phyloP scores from a whole-genome alignment of 2,797 vertebrate species.

The Coranthus polyacanthus region DNA sequence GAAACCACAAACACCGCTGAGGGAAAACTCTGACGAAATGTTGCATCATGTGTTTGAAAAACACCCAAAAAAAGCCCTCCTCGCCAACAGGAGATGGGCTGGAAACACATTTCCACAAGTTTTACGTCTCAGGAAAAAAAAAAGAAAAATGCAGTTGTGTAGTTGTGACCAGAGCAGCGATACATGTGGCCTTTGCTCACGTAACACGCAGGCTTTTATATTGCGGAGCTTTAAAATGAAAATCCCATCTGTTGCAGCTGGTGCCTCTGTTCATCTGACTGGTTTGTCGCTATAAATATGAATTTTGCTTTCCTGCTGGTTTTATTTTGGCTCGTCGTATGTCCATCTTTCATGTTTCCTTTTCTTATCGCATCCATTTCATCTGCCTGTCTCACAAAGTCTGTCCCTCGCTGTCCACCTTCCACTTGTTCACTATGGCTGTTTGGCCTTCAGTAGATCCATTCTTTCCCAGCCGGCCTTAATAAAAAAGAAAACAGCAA shows the following conservation, averaged over 20 bases:
- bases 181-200: slow-evolving; percentile 13
- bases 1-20: slow-evolving; percentile 14
- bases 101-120: slow-evolving; percentile 29
- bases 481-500: slow-evolving; percentile 24
- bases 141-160: slow-evolving; percentile 28
- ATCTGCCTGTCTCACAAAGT: neutral
- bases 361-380: slow-evolving; percentile 1
- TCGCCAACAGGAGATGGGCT: neutral
- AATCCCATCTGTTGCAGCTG: slow-evolving; percentile 24
- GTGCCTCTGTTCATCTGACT: slow-evolving; percentile 14
- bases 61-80: neutral
- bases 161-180: slow-evolving; percentile 15
- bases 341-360: neutral
- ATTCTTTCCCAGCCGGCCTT: slow-evolving; percentile 32
- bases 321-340: slow-evolving; percentile 16
- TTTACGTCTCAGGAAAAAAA: slow-evolving; percentile 26
- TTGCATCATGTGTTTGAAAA: slow-evolving; percentile 56
- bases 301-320: slow-evolving; percentile 6
- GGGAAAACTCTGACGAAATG: slow-evolving; percentile 59
- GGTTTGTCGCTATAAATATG: slow-evolving; percentile 11
- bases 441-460: slow-evolving; percentile 39
- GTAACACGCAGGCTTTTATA: slow-evolving; percentile 6
- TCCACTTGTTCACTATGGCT: neutral
- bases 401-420: neutral
- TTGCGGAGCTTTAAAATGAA: neutral